These are phyloP conservation scores for Dicyrtomina minuta DNA, from an alignment of 2,888 invertebrate genomes.

Conservation along the genomic window DNA sequence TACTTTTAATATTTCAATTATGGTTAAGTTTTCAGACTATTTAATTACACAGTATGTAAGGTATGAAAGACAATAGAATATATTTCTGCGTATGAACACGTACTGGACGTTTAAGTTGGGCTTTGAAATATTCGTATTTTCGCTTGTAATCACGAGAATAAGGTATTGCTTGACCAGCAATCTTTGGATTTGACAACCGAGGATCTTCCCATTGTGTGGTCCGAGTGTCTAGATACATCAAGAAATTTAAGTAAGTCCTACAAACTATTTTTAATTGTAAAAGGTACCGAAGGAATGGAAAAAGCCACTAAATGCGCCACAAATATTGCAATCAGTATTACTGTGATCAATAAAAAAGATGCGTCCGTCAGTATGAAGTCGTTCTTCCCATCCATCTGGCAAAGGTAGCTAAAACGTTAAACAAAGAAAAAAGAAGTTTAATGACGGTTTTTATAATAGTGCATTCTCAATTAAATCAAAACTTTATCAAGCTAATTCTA, in stretches of 20 bases:
- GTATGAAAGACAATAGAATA: too few species aligned
- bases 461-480: background rate
- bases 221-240: slow-evolving; percentile 76
- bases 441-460: background rate
- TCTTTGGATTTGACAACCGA: slow-evolving; percentile 89
- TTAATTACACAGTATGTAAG: too few species aligned
- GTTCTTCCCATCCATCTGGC: slow-evolving; percentile 98
- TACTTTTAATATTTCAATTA: background rate
- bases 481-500: too few species aligned
- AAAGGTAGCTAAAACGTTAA: too few species aligned
- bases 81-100: background rate
- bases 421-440: slow-evolving; percentile 5
- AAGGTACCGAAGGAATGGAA: slow-evolving; percentile 19
- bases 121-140: slow-evolving; percentile 97
- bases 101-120: slow-evolving; percentile 77
- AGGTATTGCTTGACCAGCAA: slow-evolving; percentile 93
- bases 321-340: slow-evolving; percentile 65
- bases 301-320: background rate
- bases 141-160: slow-evolving; percentile 98
- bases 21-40: too few species aligned
- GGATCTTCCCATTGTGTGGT: slow-evolving; percentile 99
- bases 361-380: slow-evolving; percentile 91
- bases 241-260: background rate
- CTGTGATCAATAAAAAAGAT: slow-evolving; percentile 99
- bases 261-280: background rate